These are phyloP conservation scores for Falcaria lacertinaria DNA, from an alignment of 2,888 invertebrate species.

Conservation along the genomic window DNA sequence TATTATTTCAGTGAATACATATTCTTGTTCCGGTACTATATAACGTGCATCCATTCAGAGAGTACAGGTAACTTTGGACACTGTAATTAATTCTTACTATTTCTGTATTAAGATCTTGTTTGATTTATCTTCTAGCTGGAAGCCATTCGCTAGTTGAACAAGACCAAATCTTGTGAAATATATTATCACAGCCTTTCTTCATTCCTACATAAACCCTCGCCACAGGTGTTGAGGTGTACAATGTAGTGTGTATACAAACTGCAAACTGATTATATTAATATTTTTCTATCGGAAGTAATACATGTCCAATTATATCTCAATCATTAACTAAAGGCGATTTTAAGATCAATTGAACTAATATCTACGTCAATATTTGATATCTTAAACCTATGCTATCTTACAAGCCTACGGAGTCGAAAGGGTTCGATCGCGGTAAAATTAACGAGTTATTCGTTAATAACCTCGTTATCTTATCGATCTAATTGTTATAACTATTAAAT, in stretches of 20 bases:
- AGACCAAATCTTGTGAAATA: neutral
- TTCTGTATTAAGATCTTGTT: no score
- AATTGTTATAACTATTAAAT: constrained; percentile 47
- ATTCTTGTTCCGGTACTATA: no score
- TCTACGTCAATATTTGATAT: neutral
- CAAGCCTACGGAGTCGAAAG: constrained; percentile 19
- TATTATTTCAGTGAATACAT: no score
- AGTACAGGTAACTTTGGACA: no score
- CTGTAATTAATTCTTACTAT: no score
- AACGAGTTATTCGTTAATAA: constrained; percentile 33
- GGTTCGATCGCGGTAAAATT: constrained; percentile 30
- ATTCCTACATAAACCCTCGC: no score
- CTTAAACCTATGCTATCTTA: constrained; percentile 9
- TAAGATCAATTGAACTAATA: neutral
- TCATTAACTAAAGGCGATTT: neutral
- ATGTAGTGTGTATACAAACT: no score
- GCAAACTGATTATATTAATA: no score
- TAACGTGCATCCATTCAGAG: no score
- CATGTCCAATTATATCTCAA: neutral
- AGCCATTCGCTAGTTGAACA: neutral
- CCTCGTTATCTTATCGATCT: constrained; percentile 50
- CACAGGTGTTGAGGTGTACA: no score
- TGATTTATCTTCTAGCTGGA: no score
- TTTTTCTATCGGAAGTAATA: neutral
- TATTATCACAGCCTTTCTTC: neutral